A percentile compares a stretch with the other conserved stretches of the same genome.
Evolutionary conservation across 2,113 vertebrate genomes (phyloP).

Genomic region (Rhinoderma darwinii): DNA sequence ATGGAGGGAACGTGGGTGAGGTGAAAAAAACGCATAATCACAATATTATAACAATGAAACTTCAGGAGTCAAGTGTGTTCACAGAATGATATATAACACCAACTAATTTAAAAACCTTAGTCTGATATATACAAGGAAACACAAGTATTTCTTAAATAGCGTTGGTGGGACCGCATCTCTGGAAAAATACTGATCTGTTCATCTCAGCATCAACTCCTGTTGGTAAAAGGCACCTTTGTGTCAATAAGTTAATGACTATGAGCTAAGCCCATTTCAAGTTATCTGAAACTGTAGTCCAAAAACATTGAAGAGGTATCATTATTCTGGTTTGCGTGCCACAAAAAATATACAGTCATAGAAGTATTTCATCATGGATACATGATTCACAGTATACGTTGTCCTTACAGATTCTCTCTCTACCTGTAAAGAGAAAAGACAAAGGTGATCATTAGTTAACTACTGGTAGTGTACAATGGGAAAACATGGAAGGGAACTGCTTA

Average conservation of each 20-base stretch:
- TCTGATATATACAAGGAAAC: not conserved
- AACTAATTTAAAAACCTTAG: not conserved
- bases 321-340: constrained; percentile 88
- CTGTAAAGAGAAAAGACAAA: constrained; percentile 70
- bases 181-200: not conserved
- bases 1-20: not conserved
- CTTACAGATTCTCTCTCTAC: constrained; percentile 89
- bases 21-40: not conserved
- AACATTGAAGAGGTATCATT: constrained; percentile 59
- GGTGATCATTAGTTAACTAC: not conserved
- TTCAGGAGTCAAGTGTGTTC: not conserved
- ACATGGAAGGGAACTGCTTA: too few relatives aligned
- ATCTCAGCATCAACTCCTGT: constrained; percentile 54
- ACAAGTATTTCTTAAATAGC: not conserved
- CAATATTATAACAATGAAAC: not conserved
- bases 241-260: constrained; percentile 70
- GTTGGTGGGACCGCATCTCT: constrained; percentile 32
- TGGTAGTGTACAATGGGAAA: not conserved
- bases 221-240: constrained; percentile 82
- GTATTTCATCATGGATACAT: constrained; percentile 95
- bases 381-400: constrained; percentile 96
- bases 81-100: not conserved
- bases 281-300: constrained; percentile 54
- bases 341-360: constrained; percentile 96
- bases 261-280: constrained; percentile 63